Percentiles rank a stretch among this genome's conserved stretches.
Conservation (phyloP, 2,113 vertebrate genomes). For the Cervus canadensis region DNA sequence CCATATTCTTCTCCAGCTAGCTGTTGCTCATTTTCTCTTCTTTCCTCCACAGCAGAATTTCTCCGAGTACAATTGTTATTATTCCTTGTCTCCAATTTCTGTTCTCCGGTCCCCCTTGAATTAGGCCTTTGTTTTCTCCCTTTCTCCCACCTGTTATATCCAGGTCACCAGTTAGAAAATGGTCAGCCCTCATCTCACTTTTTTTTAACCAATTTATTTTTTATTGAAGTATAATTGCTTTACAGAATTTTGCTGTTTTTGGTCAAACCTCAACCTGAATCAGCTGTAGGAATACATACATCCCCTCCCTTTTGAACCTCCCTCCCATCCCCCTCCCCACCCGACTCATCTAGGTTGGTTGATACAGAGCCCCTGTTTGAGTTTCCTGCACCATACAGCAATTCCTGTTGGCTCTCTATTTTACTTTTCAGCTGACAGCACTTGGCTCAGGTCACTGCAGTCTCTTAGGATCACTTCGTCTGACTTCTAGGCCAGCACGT, state of each 20-base stretch:
- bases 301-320: neutral
- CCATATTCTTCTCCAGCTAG: neutral
- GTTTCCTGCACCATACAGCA: neutral
- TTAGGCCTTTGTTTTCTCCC: neutral
- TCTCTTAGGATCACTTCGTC: neutral
- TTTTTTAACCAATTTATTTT: neutral
- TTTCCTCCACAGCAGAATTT: neutral
- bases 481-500: neutral
- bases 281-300: neutral
- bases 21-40: neutral
- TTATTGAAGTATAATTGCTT: neutral
- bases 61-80: neutral
- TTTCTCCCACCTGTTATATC: neutral
- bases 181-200: neutral
- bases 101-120: neutral
- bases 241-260: neutral
- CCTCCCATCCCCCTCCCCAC: neutral
- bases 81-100: neutral
- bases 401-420: neutral
- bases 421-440: neutral
- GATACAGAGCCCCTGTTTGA: neutral
- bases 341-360: neutral
- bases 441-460: neutral
- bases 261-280: neutral
- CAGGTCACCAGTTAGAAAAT: neutral